These are phyloP conservation scores for Nasonia longicornis DNA, from an alignment of 1,140 invertebrate genomes.

Conservation along the genomic window DNA sequence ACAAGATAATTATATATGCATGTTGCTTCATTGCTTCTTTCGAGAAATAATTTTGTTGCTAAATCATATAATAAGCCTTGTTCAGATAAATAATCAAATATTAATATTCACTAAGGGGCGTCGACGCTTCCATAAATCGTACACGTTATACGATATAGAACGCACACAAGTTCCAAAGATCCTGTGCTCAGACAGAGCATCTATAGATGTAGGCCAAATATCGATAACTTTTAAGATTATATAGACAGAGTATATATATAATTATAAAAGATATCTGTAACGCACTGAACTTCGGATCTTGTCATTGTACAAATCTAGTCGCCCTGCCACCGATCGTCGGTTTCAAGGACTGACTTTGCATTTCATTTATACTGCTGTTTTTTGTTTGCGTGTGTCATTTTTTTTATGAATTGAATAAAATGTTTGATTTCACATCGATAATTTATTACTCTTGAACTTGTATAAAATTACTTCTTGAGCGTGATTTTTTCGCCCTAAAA, in stretches of 20 bases:
- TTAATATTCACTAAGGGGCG: not conserved
- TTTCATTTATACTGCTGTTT: not conserved
- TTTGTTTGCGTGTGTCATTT: not conserved
- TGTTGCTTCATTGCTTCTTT: not conserved
- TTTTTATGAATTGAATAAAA: not conserved
- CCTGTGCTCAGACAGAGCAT: constrained; percentile 27
- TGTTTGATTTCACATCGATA: not conserved
- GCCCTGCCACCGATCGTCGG: not conserved
- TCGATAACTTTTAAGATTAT: constrained; percentile 31
- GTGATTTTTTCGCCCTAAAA: no score
- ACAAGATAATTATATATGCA: not conserved
- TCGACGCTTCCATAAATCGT: constrained; percentile 25
- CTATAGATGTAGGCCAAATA: constrained; percentile 30
- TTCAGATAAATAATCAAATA: not conserved
- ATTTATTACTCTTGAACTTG: not conserved
- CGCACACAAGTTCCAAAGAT: constrained; percentile 41
- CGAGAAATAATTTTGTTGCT: not conserved
- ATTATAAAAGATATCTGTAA: constrained; percentile 22
- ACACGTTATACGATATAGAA: constrained; percentile 26
- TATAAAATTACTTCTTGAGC: no score
- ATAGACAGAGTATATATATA: constrained; percentile 16
- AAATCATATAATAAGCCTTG: not conserved
- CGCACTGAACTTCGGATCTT: constrained; percentile 35
- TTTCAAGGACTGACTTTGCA: constrained; percentile 20
- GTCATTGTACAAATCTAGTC: constrained; percentile 44